Conservation (phyloP, 2,797 vertebrate genomes). For the Peromyscus attwateri region DNA sequence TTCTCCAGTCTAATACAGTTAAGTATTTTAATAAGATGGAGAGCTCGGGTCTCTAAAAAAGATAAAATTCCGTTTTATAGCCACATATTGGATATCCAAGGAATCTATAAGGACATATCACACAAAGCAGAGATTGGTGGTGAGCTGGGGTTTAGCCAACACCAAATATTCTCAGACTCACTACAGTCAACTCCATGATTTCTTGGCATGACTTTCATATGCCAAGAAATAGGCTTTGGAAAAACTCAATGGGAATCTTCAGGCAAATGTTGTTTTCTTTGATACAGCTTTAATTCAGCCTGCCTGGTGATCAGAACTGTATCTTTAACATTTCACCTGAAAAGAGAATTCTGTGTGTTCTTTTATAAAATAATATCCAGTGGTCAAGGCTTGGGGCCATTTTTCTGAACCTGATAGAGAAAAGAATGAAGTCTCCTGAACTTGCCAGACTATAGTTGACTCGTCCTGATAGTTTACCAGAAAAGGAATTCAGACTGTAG, state of each 20-base stretch:
- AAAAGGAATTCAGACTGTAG: background rate
- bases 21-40: background rate
- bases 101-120: background rate
- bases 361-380: constrained; percentile 36
- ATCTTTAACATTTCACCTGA: constrained; percentile 11
- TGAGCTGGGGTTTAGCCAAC: background rate
- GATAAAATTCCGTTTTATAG: constrained; percentile 9
- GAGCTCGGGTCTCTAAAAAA: background rate
- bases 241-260: background rate
- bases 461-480: constrained; percentile 29
- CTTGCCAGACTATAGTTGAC: background rate
- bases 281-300: background rate
- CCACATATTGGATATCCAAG: background rate
- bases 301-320: background rate
- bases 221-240: background rate
- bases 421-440: background rate
- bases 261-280: background rate
- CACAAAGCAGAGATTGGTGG: background rate
- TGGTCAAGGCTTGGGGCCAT: constrained; percentile 1
- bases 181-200: background rate
- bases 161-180: background rate
- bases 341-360: background rate
- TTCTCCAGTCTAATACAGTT: background rate
- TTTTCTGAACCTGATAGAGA: background rate
- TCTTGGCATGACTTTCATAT: background rate